phyloP scores from a whole-genome alignment of 2,113 vertebrate species.

The Centrocercus urophasianus region DNA sequence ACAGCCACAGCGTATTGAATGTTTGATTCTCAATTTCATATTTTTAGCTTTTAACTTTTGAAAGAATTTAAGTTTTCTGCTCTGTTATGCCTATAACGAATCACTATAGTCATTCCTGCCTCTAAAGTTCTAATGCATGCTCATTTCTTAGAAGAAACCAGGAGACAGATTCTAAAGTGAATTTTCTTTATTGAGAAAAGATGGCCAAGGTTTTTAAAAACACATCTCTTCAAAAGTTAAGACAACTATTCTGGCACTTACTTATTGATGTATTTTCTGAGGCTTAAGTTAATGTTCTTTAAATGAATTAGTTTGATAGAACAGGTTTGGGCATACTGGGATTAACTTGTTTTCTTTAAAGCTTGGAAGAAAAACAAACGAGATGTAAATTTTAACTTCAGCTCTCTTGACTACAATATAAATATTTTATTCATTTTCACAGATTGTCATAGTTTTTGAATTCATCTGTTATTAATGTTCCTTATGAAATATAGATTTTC shows the following conservation, averaged over 20 bases:
- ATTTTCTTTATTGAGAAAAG: not conserved
- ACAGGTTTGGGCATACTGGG: not conserved
- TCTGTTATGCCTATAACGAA: not conserved
- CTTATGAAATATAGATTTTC: constrained; percentile 73
- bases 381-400: constrained; percentile 29
- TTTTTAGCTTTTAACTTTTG: not conserved
- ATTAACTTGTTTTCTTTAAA: constrained; percentile 6
- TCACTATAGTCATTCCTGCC: accelerated
- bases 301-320: not conserved
- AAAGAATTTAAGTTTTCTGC: not conserved
- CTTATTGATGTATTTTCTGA: not conserved
- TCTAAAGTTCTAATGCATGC: not conserved
- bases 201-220: not conserved
- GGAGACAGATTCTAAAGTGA: not conserved
- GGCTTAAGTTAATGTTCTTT: not conserved
- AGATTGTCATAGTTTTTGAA: constrained; percentile 38
- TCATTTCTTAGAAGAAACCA: not conserved
- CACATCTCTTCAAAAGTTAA: not conserved
- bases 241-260: not conserved
- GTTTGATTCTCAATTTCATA: not conserved
- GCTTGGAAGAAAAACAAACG: not conserved
- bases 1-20: not conserved
- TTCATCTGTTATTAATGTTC: constrained; percentile 56
- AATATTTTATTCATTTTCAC: constrained; percentile 32
- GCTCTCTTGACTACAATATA: constrained; percentile 23